Base-by-base conservation (phyloP, 1,140 invertebrate genomes). In the Pseudachorutes palmiensis region DNA sequence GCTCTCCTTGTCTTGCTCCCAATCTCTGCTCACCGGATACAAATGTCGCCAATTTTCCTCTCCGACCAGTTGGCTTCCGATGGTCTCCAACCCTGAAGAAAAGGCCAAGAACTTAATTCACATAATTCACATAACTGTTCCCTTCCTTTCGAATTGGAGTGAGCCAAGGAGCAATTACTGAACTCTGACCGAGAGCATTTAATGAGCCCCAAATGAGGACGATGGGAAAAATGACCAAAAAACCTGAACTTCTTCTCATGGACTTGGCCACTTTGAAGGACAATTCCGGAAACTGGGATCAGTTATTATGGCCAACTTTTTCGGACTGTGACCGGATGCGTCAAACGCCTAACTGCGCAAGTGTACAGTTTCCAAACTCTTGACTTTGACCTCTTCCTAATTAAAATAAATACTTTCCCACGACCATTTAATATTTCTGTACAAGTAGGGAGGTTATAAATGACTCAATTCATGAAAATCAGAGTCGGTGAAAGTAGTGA, bases 1-100 rank as follows among this genome's bases (percentile, higher is more conserved):
- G 51, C 12, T 55, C 24, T 55, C 51, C 24, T 41, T 32, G 24
- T 68, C 70, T 62, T 68, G 66, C 28, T 68, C 63, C n/a, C 28
- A 45, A 64, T 65, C 65, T 62, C 48, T 26, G 48, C 51, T 62
- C 24, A 51, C 28, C 12, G 70, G 70, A 63, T 71, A 71, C 3
- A 65, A 49, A 64, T 59, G 67, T 48, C 70, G 45, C 69, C 69
- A 73, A 64, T 73, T 70, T n/a, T 66, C 65, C 19, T 73, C 72
- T 14, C 72, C 72, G 28, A 73, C 72, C 65, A 73, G 67, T 41
- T 69, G 55, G 49, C 66, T 73, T 29, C 69, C 72, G 59, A 73
- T 67, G 62, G 66, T 70, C 61, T 73, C 72, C 61, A 73, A 59
- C 32, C 72, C 72, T 73, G 24, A 16, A 48, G 24, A 3, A 19